A percentile compares a stretch with the other conserved stretches of the same genome.
These are phyloP conservation scores for Caradrina kadenii DNA, from an alignment of 2,888 invertebrate genomes.

Conservation along the genomic window DNA sequence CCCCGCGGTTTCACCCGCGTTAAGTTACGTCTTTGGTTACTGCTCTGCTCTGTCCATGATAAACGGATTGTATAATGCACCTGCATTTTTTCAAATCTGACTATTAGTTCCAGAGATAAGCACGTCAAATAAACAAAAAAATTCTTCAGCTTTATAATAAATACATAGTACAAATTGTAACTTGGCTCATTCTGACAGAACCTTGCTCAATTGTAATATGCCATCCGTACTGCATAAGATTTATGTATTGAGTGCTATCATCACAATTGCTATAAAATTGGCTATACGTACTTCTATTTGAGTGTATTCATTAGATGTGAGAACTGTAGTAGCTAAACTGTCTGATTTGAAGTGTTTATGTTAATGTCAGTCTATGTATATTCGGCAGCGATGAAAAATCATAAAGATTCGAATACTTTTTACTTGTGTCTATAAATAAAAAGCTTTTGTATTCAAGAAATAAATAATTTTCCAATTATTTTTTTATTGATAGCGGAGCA, in stretches of 20 bases:
- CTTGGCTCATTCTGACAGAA: no score
- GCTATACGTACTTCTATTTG: conserved; percentile 5
- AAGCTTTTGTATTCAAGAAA: not conserved
- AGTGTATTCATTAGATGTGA: conserved; percentile 11
- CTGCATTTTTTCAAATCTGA: no score
- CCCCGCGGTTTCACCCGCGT: no score
- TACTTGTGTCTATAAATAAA: not conserved
- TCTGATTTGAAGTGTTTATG: conserved; percentile 43
- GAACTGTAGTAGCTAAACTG: conserved; percentile 4
- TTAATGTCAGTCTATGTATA: conserved; percentile 10
- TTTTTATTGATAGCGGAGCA: not conserved
- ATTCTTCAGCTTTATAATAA: no score
- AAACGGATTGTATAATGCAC: no score
- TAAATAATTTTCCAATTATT: not conserved
- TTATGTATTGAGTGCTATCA: not conserved
- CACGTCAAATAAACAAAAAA: no score
- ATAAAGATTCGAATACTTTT: not conserved
- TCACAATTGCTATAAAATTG: not conserved
- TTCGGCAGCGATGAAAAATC: conserved; percentile 11
- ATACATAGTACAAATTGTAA: no score
- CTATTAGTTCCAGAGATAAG: no score
- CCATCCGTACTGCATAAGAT: not conserved
- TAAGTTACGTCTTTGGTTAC: no score
- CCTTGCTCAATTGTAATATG: no score
- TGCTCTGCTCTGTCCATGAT: no score